phyloP scores from a whole-genome alignment of 2,797 vertebrate species.

The Karalla daura region DNA sequence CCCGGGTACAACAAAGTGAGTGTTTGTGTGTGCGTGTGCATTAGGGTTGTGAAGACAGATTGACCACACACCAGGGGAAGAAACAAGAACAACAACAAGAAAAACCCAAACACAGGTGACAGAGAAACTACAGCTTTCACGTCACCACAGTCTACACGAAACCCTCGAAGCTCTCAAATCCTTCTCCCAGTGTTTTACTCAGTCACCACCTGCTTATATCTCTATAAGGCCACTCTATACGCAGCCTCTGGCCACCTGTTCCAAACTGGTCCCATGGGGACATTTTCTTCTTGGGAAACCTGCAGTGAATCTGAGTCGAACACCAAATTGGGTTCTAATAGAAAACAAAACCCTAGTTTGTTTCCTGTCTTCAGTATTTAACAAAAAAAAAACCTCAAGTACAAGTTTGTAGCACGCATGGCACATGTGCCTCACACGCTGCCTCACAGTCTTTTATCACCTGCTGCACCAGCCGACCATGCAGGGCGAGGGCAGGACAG shows the following conservation, averaged over 20 bases:
- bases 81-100: constrained; percentile 67
- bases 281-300: too few species aligned
- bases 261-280: too few species aligned
- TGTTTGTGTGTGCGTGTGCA: constrained; percentile 17
- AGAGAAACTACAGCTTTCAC: constrained; percentile 69
- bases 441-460: constrained; percentile 74
- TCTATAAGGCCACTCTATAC: constrained; percentile 17
- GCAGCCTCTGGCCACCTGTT: constrained; percentile 70
- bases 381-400: background rate
- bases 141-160: constrained; percentile 45
- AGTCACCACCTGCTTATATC: constrained; percentile 59
- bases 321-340: constrained; percentile 3
- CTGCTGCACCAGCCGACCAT: constrained; percentile 61
- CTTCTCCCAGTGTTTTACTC: constrained; percentile 55
- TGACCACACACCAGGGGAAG: constrained; percentile 61
- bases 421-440: constrained; percentile 48
- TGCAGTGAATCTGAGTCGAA: too few species aligned
- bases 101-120: constrained; percentile 61
- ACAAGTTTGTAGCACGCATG: constrained; percentile 53
- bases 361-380: constrained; percentile 12
- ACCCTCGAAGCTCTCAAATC: constrained; percentile 25
- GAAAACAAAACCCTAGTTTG: background rate
- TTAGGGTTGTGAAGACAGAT: constrained; percentile 68
- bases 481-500: constrained; percentile 56
- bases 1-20: constrained; percentile 28